These are phyloP conservation scores for Latrodectus hesperus DNA, from an alignment of 2,888 invertebrate species.

Conservation along the genomic window DNA sequence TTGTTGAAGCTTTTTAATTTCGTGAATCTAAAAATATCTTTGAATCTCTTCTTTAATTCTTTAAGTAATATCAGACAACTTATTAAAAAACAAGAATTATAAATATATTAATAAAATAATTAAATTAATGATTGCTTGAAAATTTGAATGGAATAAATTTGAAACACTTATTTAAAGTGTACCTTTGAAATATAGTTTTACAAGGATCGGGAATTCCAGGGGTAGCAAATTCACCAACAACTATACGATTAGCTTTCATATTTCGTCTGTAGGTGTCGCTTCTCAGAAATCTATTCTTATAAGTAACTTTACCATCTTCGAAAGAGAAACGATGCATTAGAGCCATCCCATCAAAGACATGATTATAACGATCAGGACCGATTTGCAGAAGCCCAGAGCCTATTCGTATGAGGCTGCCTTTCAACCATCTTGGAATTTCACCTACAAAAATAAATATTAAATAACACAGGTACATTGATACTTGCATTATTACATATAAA, in stretches of 20 bases:
- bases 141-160: no score
- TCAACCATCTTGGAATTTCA: conserved; percentile 84
- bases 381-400: conserved; percentile 91
- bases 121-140: no score
- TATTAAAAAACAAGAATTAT: no score
- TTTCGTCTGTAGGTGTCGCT: conserved; percentile 79
- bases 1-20: no score
- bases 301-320: conserved; percentile 83
- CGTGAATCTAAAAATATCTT: no score
- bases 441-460: conserved; percentile 73
- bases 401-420: conserved; percentile 87
- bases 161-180: not conserved
- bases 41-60: no score
- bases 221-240: conserved; percentile 90
- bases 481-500: no score
- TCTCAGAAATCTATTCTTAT: conserved; percentile 85
- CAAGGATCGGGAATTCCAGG: conserved; percentile 84
- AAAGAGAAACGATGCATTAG: conserved; percentile 81
- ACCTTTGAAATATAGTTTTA: conserved; percentile 75
- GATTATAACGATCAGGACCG: conserved; percentile 85
- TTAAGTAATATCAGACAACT: no score
- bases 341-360: conserved; percentile 93
- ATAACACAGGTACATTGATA: no score
- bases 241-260: conserved; percentile 85
- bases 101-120: no score